These are phyloP conservation scores for Argyrosomus regius DNA, from an alignment of 2,797 vertebrate genomes.

Conservation along the genomic window DNA sequence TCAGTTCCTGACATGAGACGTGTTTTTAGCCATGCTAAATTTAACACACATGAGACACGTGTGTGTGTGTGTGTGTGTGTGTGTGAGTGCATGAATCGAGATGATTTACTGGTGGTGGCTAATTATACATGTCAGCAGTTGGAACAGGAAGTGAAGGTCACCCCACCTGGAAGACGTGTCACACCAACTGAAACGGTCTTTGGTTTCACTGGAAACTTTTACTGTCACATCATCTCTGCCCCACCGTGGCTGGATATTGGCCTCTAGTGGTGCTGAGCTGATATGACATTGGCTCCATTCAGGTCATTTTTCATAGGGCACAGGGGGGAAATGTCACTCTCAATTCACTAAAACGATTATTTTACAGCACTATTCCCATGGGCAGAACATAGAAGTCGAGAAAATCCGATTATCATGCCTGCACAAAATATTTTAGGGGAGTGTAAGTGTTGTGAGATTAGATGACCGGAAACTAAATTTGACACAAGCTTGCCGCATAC, in stretches of 20 bases:
- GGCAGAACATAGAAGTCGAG: slow-evolving; percentile 12
- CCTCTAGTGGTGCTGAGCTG: slow-evolving; percentile 46
- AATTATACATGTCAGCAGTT: slow-evolving; percentile 68
- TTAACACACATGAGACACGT: slow-evolving; percentile 53
- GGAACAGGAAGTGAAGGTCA: slow-evolving; percentile 66
- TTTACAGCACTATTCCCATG: slow-evolving; percentile 27
- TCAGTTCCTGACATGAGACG: slow-evolving; percentile 51
- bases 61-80: slow-evolving; percentile 34
- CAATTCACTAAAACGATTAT: slow-evolving; percentile 26
- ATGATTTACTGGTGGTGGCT: slow-evolving; percentile 61
- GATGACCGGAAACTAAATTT: slow-evolving; percentile 10
- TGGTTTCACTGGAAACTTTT: slow-evolving; percentile 65
- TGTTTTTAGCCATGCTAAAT: slow-evolving; percentile 58
- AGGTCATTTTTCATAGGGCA: slow-evolving; percentile 27
- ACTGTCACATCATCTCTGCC: slow-evolving; percentile 4
- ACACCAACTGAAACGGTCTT: slow-evolving; percentile 40
- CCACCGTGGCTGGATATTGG: slow-evolving; percentile 23
- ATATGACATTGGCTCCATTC: slow-evolving; percentile 13
- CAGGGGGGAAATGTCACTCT: slow-evolving; percentile 18
- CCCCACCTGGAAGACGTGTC: slow-evolving; percentile 73
- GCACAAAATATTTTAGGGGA: neutral
- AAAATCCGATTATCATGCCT: neutral
- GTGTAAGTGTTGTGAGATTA: neutral
- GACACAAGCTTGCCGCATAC: neutral
- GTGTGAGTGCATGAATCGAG: slow-evolving; percentile 6